Conservation (phyloP, 2,797 vertebrate genomes). For the Paramormyrops hopkinsi region DNA sequence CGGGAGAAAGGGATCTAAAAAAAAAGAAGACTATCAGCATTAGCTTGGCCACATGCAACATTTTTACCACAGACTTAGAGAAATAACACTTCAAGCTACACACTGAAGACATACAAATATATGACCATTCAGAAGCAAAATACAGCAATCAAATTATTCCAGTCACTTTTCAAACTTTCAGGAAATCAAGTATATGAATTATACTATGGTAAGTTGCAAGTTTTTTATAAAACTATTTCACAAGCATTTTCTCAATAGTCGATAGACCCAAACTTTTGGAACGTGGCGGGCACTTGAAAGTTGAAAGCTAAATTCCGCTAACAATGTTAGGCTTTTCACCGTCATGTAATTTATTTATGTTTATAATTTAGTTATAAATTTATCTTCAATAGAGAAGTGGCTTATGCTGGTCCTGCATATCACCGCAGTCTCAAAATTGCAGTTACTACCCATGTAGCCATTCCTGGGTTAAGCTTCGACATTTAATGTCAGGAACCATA, state of each 20-base stretch:
- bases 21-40: not conserved
- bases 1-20: slow-evolving; percentile 37
- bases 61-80: not conserved
- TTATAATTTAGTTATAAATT: not conserved
- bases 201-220: not conserved
- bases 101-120: not conserved
- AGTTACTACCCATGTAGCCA: not conserved
- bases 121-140: not conserved
- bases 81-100: not conserved
- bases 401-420: not conserved
- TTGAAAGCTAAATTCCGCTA: not conserved
- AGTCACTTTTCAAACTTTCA: not conserved
- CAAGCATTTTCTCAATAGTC: not conserved
- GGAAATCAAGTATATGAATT: not conserved
- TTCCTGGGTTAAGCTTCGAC: not conserved
- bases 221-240: not conserved
- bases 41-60: not conserved
- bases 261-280: not conserved
- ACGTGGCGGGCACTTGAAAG: not conserved
- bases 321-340: not conserved
- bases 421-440: not conserved
- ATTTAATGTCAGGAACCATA: not conserved
- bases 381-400: not conserved
- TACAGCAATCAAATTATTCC: not conserved
- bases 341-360: not conserved